Conservation (phyloP, 1,140 invertebrate genomes). For the Hesperophylax magnus region DNA sequence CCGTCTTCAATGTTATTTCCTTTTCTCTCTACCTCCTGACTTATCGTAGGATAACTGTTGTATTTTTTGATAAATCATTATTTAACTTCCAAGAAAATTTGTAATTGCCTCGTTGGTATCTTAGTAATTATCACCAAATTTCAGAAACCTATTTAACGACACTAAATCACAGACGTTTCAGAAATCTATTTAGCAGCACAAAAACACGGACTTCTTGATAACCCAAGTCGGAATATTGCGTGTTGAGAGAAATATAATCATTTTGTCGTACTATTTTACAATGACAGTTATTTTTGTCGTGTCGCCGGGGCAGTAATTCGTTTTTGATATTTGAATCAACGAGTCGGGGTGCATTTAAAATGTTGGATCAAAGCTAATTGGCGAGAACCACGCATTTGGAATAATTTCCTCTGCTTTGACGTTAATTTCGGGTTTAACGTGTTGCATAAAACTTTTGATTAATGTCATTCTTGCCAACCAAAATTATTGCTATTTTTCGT, state of each 20-base stretch:
- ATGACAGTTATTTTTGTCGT: constrained; percentile 27
- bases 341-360: constrained; percentile 29
- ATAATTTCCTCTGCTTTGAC: not conserved
- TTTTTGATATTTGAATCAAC: constrained; percentile 36
- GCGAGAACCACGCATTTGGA: not conserved
- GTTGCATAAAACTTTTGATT: too few species aligned
- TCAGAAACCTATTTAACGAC: not conserved
- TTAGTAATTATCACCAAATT: not conserved
- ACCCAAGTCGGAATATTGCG: constrained; percentile 16
- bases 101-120: not conserved
- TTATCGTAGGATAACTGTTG: too few species aligned
- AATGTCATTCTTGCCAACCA: too few species aligned
- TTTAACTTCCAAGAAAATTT: too few species aligned
- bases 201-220: not conserved
- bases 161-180: not conserved
- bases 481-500: too few species aligned
- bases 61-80: too few species aligned
- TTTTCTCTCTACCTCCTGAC: too few species aligned
- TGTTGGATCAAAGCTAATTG: constrained; percentile 8
- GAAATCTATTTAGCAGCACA: not conserved
- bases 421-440: not conserved
- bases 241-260: constrained; percentile 45
- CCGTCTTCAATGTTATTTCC: too few species aligned
- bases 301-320: constrained; percentile 32
- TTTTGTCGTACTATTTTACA: constrained; percentile 39